These are phyloP conservation scores for Serilophus lunatus DNA, from an alignment of 2,113 vertebrate genomes.

Conservation along the genomic window DNA sequence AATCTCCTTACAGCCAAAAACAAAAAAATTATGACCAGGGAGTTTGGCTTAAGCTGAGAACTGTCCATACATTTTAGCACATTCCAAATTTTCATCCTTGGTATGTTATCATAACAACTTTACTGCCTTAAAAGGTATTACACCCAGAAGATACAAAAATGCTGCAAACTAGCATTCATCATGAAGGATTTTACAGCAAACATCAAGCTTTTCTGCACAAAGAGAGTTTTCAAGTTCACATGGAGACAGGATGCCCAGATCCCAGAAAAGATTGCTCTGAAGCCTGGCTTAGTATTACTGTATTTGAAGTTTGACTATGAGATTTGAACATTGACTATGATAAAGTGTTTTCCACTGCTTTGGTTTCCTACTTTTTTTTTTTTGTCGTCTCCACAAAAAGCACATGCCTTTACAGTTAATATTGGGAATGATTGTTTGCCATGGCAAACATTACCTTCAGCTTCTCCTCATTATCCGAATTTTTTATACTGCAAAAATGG, in stretches of 20 bases:
- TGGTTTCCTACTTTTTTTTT: not conserved
- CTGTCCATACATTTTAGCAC: not conserved
- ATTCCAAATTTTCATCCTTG: not conserved
- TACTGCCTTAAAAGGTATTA: not conserved
- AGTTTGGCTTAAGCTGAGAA: not conserved
- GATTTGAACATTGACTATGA: not conserved
- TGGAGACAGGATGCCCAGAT: not conserved
- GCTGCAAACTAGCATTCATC: not conserved
- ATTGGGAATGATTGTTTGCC: not conserved
- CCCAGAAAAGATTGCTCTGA: not conserved
- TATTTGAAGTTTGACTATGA: not conserved
- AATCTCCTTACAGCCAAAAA: not conserved
- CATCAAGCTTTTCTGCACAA: not conserved
- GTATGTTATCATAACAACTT: not conserved
- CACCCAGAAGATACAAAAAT: not conserved
- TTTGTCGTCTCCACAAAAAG: not conserved
- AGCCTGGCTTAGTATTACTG: not conserved
- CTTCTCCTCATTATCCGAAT: not conserved
- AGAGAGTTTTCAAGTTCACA: not conserved
- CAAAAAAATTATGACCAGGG: not conserved
- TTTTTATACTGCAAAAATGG: not conserved
- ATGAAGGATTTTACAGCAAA: not conserved
- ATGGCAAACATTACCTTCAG: not conserved
- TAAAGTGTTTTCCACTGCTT: not conserved
- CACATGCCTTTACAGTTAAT: not conserved